A percentile compares a stretch with the other conserved stretches of the same genome.
Evolutionary conservation across 2,113 vertebrate species (phyloP).

Genomic region (Ceratotherium simum): DNA sequence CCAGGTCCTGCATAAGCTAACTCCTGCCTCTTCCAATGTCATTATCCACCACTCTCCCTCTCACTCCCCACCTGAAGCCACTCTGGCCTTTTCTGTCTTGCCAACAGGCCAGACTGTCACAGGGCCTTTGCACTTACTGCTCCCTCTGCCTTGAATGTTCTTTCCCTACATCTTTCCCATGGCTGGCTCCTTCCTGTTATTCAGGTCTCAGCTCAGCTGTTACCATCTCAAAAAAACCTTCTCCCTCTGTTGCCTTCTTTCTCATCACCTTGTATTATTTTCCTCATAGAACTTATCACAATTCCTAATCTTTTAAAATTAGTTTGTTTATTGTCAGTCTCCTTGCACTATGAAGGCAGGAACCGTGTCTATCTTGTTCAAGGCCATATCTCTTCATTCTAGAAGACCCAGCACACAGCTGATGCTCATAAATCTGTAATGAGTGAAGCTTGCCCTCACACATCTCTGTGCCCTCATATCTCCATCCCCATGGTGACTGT

Average conservation of each 20-base stretch:
- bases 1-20: not conserved
- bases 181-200: not conserved
- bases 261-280: not conserved
- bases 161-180: not conserved
- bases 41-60: not conserved
- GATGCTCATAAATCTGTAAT: not conserved
- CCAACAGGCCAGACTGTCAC: not conserved
- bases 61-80: not conserved
- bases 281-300: not conserved
- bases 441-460: not conserved
- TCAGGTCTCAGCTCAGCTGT: not conserved
- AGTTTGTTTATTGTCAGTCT: not conserved
- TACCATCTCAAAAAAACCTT: not conserved
- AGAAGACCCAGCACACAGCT: not conserved
- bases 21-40: not conserved
- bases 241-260: not conserved
- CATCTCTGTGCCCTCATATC: not conserved
- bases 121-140: not conserved
- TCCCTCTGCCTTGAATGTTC: not conserved
- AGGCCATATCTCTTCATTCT: not conserved
- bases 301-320: constrained; percentile 3
- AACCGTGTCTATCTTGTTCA: not conserved
- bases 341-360: not conserved
- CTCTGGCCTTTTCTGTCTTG: not conserved
- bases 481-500: not conserved